Evolutionary conservation across 2,797 vertebrate genomes (phyloP), one percentile per base, ranked within the genome.

Genomic region (Lagothrix lagotricha): DNA sequence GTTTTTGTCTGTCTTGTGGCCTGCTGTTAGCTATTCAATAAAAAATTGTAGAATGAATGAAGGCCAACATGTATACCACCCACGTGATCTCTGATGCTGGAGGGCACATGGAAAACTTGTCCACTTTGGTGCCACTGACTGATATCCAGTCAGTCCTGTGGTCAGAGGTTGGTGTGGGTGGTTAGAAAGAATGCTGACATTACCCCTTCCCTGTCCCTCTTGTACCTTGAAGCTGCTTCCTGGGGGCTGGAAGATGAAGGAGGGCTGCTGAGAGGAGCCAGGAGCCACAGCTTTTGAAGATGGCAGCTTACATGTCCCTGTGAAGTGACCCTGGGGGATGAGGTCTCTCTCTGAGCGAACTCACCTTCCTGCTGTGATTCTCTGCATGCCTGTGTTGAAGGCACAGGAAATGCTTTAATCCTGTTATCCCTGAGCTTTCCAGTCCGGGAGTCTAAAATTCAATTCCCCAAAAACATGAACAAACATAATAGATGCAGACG

Each of bases 361-460:
- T 90, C 33, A 6, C 50, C 10, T 52, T 86, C 80, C 54, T 75
- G 61, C 54, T 84, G 36, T 58, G 52, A 64, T 70, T 77, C 48
- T 96, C 80, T 93, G 28, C 5, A 93, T 98, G 98, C 98, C 94
- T 97, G 98, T 98, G 98, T 98, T 7, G 75, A 86, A 57, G 73
- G 44, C 80, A 11, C 11, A 89, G 79, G 98, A 98, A 98, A 96
- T 2, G 81, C 87, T 97, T 84, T 98, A 98, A 98, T 97, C 97
- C 97, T 98, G 97, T 98, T 98, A 98, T 98, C 97, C 97, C 92
- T 96, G 96, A 98, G 97, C 98, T 98, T 98, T 98, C 94, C 93
- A 97, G 90, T 92, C 73, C 93, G 82, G 91, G 97, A 97, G 96
- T 98, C 96, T 98, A 98, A 98, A 99, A 98, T 98, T 98, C 97